phyloP scores from a whole-genome alignment of 2,888 invertebrate genomes.

The Aphodius sticticus region DNA sequence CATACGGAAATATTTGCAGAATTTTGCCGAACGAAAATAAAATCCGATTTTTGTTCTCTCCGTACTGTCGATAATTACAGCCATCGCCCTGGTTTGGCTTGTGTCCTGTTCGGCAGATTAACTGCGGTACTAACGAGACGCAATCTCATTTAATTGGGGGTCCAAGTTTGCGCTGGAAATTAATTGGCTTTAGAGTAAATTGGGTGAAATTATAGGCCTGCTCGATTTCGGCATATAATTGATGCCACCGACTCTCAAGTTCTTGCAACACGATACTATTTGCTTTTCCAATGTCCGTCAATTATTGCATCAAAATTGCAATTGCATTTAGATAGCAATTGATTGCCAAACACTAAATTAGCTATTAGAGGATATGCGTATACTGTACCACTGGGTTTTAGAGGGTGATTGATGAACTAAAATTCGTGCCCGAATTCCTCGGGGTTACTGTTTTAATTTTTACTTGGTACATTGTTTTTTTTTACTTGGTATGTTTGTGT shows the following conservation, averaged over 20 bases:
- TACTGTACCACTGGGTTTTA: too few relatives aligned
- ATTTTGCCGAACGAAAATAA: background rate
- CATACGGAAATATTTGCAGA: background rate
- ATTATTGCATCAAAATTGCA: background rate
- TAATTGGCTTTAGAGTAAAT: background rate
- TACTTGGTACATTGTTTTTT: too few relatives aligned
- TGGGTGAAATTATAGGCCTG: conserved; percentile 4
- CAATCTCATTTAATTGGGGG: background rate
- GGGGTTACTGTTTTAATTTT: too few relatives aligned
- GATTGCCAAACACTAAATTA: background rate
- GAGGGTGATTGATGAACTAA: too few relatives aligned
- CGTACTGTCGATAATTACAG: background rate
- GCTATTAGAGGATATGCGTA: background rate
- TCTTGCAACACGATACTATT: background rate
- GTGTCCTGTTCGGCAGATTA: background rate
- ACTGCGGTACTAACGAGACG: background rate
- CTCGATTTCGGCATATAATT: conserved; percentile 4
- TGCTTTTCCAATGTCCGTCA: background rate
- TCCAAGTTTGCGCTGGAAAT: conserved; percentile 4
- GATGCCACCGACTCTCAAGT: background rate
- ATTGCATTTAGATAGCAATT: background rate
- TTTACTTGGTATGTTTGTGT: too few relatives aligned
- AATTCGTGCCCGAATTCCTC: too few relatives aligned
- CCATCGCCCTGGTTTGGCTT: background rate
- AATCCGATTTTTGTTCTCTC: background rate